Base-by-base conservation (phyloP, 2,113 vertebrate genomes). In the Sylvia atricapilla region DNA sequence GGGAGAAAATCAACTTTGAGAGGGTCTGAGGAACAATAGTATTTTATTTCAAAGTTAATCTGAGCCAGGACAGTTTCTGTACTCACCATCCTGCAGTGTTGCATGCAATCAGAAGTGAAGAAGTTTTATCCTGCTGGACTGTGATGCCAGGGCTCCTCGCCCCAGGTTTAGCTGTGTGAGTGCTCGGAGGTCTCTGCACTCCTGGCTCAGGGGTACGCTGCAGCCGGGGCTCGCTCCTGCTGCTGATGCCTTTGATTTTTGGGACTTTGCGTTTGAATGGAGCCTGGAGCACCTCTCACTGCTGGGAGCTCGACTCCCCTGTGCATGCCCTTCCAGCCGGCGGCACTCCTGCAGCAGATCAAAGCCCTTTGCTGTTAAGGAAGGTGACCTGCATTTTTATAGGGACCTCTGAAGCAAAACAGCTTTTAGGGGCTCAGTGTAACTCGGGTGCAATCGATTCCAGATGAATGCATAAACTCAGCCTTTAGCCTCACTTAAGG, bases 151-250 rank as follows among this genome's bases (percentile, higher is more conserved):
- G 20, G 44, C 75, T 31, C 33, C 7, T 78, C 0, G 0, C 12
- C 17, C 52, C 9, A 2, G 4, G 17, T 8, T 76, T 6, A 30
- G 66, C 19, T 67, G 47, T 16, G 46, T 0, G 35, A 33, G 49
- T 33, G 37, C 63, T 84, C 3, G 7, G 18, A 66, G 37, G 31
- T 79, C 35, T 89, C 37, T 4, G 44, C 39, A 30, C 35, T 67
- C 49, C 33, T 0, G 0, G 62, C 23, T 91, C 37, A 2, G 10
- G 58, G 43, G 15, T 2, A 4, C 1, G 14, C 33, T 81, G 82
- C 49, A 53, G 68, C 62, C 3, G 0, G 11, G 4, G 13, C 50
- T 92, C 8, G 1, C 11, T 43, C 52, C 56, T 0, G 0, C 59
- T 4, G 2, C 64, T 3, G 4, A 23, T 70, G 58, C 46, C 68